Evolutionary conservation across 2,797 vertebrate species (phyloP), one percentile per base, ranked within the genome.

Genomic region (Sebastolobus alascanus): DNA sequence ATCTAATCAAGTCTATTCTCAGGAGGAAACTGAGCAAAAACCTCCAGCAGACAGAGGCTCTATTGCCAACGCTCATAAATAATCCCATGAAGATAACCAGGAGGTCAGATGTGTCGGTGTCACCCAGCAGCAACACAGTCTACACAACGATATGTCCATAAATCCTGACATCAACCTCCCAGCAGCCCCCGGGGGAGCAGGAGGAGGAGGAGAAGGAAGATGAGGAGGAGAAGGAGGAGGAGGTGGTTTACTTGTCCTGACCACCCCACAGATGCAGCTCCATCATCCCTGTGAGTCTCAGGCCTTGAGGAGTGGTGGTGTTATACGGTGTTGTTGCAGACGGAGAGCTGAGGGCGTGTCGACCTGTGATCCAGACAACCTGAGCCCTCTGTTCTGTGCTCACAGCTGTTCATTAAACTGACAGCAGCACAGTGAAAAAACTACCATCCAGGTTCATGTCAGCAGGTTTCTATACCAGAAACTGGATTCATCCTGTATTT

Each of bases 261-360:
- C 61, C 74, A n/a, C 46, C 58, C 40, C 37, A 18, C 55, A 80
- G 68, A 85, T 73, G 58, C 25, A 83, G 79, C 75, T 82, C 65
- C 77, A 85, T 87, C 87, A 84, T 70, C 37, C 55, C 50, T 13
- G 54, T 16, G 80, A 82, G 63, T 35, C 37, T 13, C 5, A 4
- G 54, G 46, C 73, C 68, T 63, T 5, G 54, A 64, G 64, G 68
- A 40, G 55, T 1, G 71, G 6, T 1, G 56, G 43, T 59, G 75
- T 67, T 13, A 25, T 25, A 25, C 25, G 40, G 52, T 43, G 20
- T 31, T 40, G 63, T 5, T 31, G 37, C 79, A 59, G 69, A 75
- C 22, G 10, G 55, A 50, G 46, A 50, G 46, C 46, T 50, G 46
- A 50, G 46, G 46, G 8, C 0, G 7, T 50, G 43, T 46, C 1